Percentiles rank a stretch among this genome's conserved stretches.
Evolutionary conservation across 2,888 invertebrate genomes (phyloP).

Genomic region (Drosophila nr. fundita): DNA sequence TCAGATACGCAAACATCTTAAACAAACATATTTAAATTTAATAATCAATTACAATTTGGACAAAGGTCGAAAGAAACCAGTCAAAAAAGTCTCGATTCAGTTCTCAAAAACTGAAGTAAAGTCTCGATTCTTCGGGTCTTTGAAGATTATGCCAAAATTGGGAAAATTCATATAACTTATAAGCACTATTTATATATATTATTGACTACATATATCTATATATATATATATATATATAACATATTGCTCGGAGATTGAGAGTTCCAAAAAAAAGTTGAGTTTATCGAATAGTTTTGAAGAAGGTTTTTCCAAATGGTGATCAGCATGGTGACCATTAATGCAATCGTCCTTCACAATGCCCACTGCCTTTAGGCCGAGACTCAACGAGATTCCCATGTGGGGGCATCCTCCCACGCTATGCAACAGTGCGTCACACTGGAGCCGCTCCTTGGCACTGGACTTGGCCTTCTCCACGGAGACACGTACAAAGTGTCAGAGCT

Average conservation of each 20-base stretch:
- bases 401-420: slow-evolving; percentile 98
- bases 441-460: slow-evolving; percentile 91
- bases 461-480: slow-evolving; percentile 93
- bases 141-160: neutral
- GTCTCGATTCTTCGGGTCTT: neutral
- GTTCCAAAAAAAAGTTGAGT: slow-evolving; percentile 27
- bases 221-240: slow-evolving; percentile 6
- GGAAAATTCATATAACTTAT: neutral
- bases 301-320: slow-evolving; percentile 96
- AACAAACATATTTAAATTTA: neutral
- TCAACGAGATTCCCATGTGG: slow-evolving; percentile 88
- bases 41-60: neutral
- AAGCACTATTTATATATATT: neutral
- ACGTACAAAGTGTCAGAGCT: slow-evolving; percentile 82
- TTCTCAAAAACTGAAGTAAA: neutral
- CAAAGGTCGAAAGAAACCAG: neutral
- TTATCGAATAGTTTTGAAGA: slow-evolving; percentile 16
- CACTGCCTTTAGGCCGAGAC: slow-evolving; percentile 94
- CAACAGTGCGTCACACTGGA: slow-evolving; percentile 95
- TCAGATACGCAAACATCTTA: neutral
- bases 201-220: no score
- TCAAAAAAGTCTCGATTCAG: neutral
- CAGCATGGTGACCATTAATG: slow-evolving; percentile 96
- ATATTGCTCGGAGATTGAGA: slow-evolving; percentile 45
- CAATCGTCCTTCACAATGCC: slow-evolving; percentile 97